These are phyloP conservation scores for Gobio gobio DNA, from an alignment of 2,113 vertebrate species.

Conservation along the genomic window DNA sequence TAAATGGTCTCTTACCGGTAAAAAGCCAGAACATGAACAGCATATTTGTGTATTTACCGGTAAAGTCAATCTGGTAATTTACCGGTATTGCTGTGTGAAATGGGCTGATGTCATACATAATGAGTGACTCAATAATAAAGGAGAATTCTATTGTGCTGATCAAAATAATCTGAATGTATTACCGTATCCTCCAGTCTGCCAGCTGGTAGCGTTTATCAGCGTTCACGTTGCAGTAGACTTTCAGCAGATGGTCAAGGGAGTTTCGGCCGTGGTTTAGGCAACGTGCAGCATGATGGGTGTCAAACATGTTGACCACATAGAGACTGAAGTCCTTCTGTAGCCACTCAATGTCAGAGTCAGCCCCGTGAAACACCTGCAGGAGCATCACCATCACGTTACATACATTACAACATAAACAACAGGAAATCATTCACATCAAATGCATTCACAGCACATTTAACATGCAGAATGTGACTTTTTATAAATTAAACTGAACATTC, in stretches of 20 bases:
- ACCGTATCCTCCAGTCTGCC: conserved; percentile 98
- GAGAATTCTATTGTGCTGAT: neutral
- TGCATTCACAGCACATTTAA: neutral
- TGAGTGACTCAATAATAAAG: neutral
- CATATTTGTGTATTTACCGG: too few species aligned
- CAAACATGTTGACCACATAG: conserved; percentile 94
- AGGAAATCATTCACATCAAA: too few species aligned
- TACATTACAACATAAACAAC: neutral
- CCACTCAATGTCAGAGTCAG: conserved; percentile 96
- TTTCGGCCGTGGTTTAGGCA: conserved; percentile 88
- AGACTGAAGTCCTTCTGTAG: conserved; percentile 95
- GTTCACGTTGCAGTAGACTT: conserved; percentile 83
- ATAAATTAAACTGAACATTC: neutral
- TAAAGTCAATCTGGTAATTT: too few species aligned
- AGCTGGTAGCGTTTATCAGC: conserved; percentile 95
- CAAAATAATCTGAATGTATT: neutral
- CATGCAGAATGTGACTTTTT: neutral
- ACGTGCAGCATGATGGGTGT: conserved; percentile 94
- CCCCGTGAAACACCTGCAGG: conserved; percentile 90
- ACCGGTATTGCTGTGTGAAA: too few species aligned
- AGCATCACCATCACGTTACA: neutral
- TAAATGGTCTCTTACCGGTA: too few species aligned
- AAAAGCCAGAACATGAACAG: too few species aligned
- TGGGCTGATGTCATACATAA: neutral
- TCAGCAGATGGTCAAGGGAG: conserved; percentile 91